Percentiles rank a stretch among this genome's conserved stretches.
Conservation (phyloP, 2,888 invertebrate species). For the Ephialtes manifestator region DNA sequence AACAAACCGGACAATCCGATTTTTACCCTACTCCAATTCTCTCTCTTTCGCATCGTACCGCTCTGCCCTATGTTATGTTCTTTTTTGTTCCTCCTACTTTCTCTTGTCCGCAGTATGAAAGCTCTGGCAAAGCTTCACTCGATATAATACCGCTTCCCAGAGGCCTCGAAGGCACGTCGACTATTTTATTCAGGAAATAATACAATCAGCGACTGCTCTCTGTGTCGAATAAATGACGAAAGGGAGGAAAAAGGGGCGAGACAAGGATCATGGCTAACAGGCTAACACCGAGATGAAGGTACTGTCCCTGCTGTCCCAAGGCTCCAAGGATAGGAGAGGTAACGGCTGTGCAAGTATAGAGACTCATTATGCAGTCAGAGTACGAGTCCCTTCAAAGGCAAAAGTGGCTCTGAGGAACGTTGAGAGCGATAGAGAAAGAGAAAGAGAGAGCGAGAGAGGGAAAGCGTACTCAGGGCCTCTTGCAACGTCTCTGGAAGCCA, state of each 20-base stretch:
- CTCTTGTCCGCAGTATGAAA: slow-evolving; percentile 43
- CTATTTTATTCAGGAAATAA: slow-evolving; percentile 46
- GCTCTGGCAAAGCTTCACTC: slow-evolving; percentile 29
- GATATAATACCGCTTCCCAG: slow-evolving; percentile 20
- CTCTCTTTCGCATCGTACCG: slow-evolving; percentile 38
- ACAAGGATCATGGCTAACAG: not conserved
- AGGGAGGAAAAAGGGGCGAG: not conserved
- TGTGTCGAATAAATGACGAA: slow-evolving; percentile 50
- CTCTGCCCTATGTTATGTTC: not conserved
- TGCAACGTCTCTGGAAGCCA: slow-evolving; percentile 34
- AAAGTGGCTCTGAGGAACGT: slow-evolving; percentile 47
- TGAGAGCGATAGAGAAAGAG: slow-evolving; percentile 2
- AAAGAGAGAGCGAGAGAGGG: slow-evolving; percentile 12
- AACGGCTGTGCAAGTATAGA: slow-evolving; percentile 74
- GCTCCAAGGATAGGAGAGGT: slow-evolving; percentile 21
- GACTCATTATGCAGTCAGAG: slow-evolving; percentile 79
- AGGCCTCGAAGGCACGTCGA: not conserved
- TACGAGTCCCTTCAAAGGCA: slow-evolving; percentile 74
- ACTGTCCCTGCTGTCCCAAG: slow-evolving; percentile 15
- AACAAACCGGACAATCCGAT: slow-evolving; percentile 81
- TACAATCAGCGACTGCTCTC: slow-evolving; percentile 38
- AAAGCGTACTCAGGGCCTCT: slow-evolving; percentile 19
- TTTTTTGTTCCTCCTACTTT: slow-evolving; percentile 19
- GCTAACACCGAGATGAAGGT: slow-evolving; percentile 21
- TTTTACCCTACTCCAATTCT: slow-evolving; percentile 60